Evolutionary conservation across 2,113 vertebrate genomes (phyloP).

Genomic region (Nycticorax nycticorax): DNA sequence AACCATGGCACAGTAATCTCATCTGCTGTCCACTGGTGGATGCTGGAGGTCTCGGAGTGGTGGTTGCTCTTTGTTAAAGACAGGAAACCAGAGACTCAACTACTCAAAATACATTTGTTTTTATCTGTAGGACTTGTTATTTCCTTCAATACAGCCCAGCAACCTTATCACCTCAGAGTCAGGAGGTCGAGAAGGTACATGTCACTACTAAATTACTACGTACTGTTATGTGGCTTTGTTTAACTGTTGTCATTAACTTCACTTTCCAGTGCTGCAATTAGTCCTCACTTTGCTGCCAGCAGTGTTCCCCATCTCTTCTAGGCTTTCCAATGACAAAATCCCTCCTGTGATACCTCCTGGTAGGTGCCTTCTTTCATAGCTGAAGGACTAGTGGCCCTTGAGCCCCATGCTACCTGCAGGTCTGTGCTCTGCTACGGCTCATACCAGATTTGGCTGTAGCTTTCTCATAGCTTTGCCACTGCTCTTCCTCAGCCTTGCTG

Average conservation of each 20-base stretch:
- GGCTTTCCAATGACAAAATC: neutral
- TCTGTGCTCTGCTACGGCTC: neutral
- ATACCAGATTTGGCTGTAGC: neutral
- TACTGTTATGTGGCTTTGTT: neutral
- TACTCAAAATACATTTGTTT: neutral
- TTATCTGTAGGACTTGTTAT: neutral
- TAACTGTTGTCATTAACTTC: neutral
- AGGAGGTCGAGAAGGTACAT: neutral
- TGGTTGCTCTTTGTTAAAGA: neutral
- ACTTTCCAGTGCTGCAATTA: neutral
- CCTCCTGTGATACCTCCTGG: neutral
- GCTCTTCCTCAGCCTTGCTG: neutral
- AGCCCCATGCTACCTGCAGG: neutral
- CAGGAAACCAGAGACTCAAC: neutral
- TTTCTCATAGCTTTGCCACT: neutral
- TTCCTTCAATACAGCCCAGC: neutral
- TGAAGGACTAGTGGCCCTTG: neutral
- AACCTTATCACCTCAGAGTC: neutral
- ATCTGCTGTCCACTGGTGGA: neutral
- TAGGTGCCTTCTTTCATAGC: neutral
- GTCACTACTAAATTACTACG: neutral
- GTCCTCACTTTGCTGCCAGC: neutral
- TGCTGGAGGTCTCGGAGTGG: neutral
- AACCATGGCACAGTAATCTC: accelerated
- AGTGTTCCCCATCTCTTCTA: neutral